Evolutionary conservation across 2,888 invertebrate genomes (phyloP).

Genomic region (Amphimallon solstitiale): DNA sequence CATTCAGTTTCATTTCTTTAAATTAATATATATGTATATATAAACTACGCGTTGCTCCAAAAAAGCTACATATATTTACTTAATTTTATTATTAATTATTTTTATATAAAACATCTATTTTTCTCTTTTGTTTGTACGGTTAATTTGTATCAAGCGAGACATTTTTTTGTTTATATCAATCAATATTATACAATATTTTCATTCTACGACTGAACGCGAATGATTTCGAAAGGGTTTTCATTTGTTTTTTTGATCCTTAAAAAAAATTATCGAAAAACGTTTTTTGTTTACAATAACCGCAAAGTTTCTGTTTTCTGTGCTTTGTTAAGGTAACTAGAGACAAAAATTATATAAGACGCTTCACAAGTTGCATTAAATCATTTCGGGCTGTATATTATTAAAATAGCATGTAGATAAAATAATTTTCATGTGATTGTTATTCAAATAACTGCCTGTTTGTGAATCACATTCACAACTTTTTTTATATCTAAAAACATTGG

Average conservation of each 20-base stretch:
- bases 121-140: constrained; percentile 30
- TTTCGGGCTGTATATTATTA: no score
- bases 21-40: no score
- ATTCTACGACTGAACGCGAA: constrained; percentile 9
- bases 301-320: not conserved
- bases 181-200: constrained; percentile 7
- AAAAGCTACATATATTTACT: constrained; percentile 58
- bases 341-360: constrained; percentile 27
- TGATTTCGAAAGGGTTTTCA: not conserved
- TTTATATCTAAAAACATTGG: no score
- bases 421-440: no score
- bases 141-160: constrained; percentile 32
- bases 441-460: constrained; percentile 20
- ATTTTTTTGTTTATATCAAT: constrained; percentile 29
- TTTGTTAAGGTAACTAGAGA: constrained; percentile 5
- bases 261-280: constrained; percentile 10
- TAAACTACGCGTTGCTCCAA: constrained; percentile 45
- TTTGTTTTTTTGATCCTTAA: constrained; percentile 9
- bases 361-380: no score
- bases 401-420: no score
- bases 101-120: constrained; percentile 31
- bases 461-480: not conserved
- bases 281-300: constrained; percentile 7
- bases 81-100: constrained; percentile 28
- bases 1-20: constrained; percentile 32